phyloP scores from a whole-genome alignment of 1,140 invertebrate genomes.

The Rhyzopertha dominica region DNA sequence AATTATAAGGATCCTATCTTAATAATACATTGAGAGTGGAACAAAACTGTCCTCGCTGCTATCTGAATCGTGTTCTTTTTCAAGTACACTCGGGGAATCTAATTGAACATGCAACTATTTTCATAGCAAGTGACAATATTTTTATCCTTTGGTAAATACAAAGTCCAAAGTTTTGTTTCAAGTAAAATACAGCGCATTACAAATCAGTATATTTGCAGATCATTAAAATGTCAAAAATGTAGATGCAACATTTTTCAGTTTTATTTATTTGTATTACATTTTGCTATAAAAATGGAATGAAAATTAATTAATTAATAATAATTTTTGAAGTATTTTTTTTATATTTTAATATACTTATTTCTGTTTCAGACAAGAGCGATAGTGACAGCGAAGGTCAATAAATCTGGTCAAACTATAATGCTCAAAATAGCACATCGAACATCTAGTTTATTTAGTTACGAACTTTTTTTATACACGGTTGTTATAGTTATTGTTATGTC shows the following conservation, averaged over 20 bases:
- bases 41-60: too few relatives aligned
- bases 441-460: too few relatives aligned
- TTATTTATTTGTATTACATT: neutral
- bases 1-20: too few relatives aligned
- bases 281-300: neutral
- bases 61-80: too few relatives aligned
- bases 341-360: conserved; percentile 30
- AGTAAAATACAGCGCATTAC: neutral
- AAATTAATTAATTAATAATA: neutral
- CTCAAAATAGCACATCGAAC: conserved; percentile 29
- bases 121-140: too few relatives aligned
- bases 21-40: too few relatives aligned
- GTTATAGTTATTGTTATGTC: too few relatives aligned
- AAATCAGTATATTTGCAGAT: neutral
- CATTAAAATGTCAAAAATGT: conserved; percentile 7
- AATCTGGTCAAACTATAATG: conserved; percentile 32
- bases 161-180: too few relatives aligned
- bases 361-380: conserved; percentile 80
- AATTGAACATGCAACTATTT: too few relatives aligned
- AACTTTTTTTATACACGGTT: too few relatives aligned
- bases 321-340: conserved; percentile 4
- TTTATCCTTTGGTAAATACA: too few relatives aligned
- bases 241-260: conserved; percentile 2
- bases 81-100: too few relatives aligned
- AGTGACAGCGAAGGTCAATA: conserved; percentile 79